Percentiles rank a stretch among this genome's conserved stretches.
Evolutionary conservation across 2,888 invertebrate genomes (phyloP).

Genomic region (Liopterus haemorrhoidalis): DNA sequence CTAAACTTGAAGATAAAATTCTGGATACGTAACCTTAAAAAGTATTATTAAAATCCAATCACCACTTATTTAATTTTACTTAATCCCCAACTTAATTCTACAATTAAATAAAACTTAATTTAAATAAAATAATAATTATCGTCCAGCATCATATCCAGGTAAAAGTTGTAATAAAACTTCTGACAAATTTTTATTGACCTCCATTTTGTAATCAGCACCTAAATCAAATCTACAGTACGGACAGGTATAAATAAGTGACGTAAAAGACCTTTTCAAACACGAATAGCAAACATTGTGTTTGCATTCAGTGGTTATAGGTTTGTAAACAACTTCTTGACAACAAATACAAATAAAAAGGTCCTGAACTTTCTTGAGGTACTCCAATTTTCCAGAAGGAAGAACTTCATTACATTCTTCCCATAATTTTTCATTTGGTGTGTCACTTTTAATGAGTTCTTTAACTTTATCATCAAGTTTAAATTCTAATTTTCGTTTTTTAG

Average conservation of each 20-base stretch:
- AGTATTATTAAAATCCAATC: no score
- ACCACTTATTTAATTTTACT: no score
- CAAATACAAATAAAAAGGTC: constrained; percentile 70
- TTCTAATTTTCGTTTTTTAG: constrained; percentile 25
- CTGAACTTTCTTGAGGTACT: constrained; percentile 58
- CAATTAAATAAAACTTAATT: no score
- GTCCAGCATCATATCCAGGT: no score
- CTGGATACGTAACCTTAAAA: no score
- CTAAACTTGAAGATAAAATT: no score
- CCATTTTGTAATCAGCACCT: constrained; percentile 49
- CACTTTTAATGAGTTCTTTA: constrained; percentile 49
- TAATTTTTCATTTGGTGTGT: constrained; percentile 56
- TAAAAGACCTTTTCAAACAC: constrained; percentile 64
- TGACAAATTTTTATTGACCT: constrained; percentile 54
- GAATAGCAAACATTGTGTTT: constrained; percentile 68
- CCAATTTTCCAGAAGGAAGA: constrained; percentile 51
- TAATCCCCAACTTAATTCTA: no score
- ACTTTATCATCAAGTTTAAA: constrained; percentile 42
- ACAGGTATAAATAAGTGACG: constrained; percentile 57
- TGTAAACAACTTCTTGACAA: constrained; percentile 66
- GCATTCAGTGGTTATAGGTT: constrained; percentile 69
- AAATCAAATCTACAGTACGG: constrained; percentile 65
- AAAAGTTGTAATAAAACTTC: constrained; percentile 55
- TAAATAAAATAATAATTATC: no score
- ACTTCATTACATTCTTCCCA: constrained; percentile 60